Conservation (phyloP, 2,797 vertebrate species). For the Rachycentron canadum region DNA sequence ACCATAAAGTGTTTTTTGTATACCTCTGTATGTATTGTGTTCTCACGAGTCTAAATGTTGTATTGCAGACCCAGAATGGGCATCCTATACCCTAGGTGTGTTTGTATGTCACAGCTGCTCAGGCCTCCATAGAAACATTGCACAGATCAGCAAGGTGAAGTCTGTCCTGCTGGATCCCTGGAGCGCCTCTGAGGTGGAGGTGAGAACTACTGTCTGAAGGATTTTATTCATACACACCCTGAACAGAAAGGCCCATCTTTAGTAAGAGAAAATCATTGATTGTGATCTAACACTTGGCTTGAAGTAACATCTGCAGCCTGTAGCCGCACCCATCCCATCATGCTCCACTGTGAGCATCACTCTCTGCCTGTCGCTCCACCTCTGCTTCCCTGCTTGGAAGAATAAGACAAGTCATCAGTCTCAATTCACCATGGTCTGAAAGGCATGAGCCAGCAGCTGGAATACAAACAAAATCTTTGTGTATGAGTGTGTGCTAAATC, state of each 20-base stretch:
- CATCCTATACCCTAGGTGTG: conserved; percentile 91
- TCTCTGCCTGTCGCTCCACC: conserved; percentile 10
- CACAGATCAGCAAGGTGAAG: conserved; percentile 93
- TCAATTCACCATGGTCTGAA: conserved; percentile 44
- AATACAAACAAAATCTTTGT: conserved; percentile 49
- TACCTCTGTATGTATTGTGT: neutral
- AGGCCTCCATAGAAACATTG: conserved; percentile 91
- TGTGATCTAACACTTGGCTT: conserved; percentile 20
- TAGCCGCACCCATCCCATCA: conserved; percentile 8
- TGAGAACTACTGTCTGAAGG: conserved; percentile 57
- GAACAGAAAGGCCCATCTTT: neutral
- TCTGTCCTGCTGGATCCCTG: conserved; percentile 91
- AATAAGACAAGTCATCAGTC: conserved; percentile 57
- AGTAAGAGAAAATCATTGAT: conserved; percentile 4
- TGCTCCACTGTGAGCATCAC: conserved; percentile 18
- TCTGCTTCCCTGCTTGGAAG: conserved; percentile 26
- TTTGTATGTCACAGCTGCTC: conserved; percentile 94
- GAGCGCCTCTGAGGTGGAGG: conserved; percentile 91
- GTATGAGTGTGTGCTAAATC: neutral
- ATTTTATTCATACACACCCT: neutral
- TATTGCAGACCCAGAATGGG: conserved; percentile 91
- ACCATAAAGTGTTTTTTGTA: neutral
- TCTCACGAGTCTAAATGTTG: conserved; percentile 11
- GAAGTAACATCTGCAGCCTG: conserved; percentile 5
- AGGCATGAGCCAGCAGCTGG: conserved; percentile 62